A percentile compares a stretch with the other conserved stretches of the same genome.
Evolutionary conservation across 2,113 vertebrate genomes (phyloP).

Genomic region (Gallinago jamesoni): DNA sequence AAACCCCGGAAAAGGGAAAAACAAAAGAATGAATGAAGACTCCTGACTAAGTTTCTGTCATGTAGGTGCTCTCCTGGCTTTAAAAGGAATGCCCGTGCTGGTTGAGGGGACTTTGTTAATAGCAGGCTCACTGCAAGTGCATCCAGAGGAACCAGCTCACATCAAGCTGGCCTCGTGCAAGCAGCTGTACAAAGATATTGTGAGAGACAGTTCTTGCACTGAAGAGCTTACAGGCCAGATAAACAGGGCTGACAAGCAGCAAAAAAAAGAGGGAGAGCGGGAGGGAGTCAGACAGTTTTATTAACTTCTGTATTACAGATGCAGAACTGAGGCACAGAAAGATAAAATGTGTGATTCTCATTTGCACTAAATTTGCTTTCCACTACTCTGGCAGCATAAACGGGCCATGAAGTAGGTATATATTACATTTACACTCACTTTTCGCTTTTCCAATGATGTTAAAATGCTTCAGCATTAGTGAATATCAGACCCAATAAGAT

Average conservation of each 20-base stretch:
- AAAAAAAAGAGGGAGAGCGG: neutral
- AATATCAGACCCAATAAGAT: slow-evolving; percentile 28
- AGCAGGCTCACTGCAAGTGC: neutral
- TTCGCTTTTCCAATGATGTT: slow-evolving; percentile 43
- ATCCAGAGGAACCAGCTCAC: neutral
- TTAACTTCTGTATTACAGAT: slow-evolving; percentile 49
- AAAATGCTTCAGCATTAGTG: slow-evolving; percentile 35
- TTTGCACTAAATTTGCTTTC: slow-evolving; percentile 67
- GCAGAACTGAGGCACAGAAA: slow-evolving; percentile 50
- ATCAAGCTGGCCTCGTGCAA: neutral
- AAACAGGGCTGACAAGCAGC: neutral
- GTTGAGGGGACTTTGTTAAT: neutral
- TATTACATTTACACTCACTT: slow-evolving; percentile 63
- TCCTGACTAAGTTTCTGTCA: neutral
- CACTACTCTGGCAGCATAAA: slow-evolving; percentile 52
- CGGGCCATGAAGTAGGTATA: slow-evolving; percentile 43
- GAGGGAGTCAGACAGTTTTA: slow-evolving; percentile 27
- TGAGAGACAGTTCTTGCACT: neutral
- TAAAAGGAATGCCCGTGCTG: neutral
- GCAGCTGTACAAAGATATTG: neutral
- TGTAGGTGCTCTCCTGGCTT: neutral
- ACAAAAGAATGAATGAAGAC: neutral
- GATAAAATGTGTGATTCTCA: slow-evolving; percentile 57
- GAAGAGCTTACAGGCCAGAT: neutral
- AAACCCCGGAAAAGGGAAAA: neutral